Conservation (phyloP, 2,888 invertebrate species). For the Zele albiditarsus region DNA sequence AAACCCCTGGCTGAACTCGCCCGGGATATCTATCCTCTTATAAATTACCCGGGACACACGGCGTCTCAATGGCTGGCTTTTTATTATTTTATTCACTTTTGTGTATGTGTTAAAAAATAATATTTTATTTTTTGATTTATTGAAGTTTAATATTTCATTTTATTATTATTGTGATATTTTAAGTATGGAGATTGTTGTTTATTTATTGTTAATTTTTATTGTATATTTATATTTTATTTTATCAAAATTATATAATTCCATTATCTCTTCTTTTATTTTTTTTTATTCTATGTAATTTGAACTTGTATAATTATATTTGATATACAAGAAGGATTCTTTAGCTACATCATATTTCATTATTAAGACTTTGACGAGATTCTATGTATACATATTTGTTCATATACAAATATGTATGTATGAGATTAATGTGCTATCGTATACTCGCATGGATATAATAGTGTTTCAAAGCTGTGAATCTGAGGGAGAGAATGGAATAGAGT, state of each 20-base stretch:
- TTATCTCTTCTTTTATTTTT: background rate
- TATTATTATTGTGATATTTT: background rate
- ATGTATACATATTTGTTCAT: background rate
- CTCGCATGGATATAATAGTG: constrained; percentile 3
- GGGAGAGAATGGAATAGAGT: background rate
- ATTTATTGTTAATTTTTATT: background rate
- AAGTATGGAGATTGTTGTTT: too few species aligned
- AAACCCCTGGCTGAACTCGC: constrained; percentile 38
- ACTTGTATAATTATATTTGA: background rate
- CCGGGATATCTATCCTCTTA: constrained; percentile 56
- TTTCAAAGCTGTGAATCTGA: background rate
- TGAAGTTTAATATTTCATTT: background rate
- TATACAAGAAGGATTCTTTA: background rate
- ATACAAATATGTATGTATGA: background rate
- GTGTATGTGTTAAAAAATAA: background rate
- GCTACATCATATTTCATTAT: background rate
- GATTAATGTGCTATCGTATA: constrained; percentile 20
- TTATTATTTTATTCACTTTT: constrained; percentile 47
- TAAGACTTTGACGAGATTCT: background rate
- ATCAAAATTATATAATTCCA: too few species aligned
- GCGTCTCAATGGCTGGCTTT: constrained; percentile 54
- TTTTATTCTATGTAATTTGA: background rate
- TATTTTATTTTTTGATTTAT: background rate
- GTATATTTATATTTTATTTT: background rate
- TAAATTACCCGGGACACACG: constrained; percentile 64